A percentile compares a stretch with the other conserved stretches of the same genome.
Evolutionary conservation across 2,888 invertebrate species (phyloP).

Genomic region (Chironomus tentans): DNA sequence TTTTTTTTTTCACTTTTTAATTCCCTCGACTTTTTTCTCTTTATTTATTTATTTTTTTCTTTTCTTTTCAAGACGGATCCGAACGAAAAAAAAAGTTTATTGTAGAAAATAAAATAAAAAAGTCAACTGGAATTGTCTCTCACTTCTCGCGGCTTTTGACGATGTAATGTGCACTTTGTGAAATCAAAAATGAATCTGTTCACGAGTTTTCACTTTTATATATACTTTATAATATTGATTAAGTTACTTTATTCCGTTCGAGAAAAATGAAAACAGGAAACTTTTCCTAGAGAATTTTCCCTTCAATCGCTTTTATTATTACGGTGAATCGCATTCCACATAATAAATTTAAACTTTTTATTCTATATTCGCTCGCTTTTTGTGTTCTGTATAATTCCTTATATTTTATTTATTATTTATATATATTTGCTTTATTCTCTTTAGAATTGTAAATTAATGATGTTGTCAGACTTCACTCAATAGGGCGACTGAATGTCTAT

Average conservation of each 20-base stretch:
- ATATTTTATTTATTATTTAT: not conserved
- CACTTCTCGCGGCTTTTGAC: not conserved
- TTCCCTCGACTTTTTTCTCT: not conserved
- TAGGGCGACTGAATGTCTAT: conserved; percentile 57
- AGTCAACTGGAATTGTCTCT: not conserved
- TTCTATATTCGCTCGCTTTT: not conserved
- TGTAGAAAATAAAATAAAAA: not conserved
- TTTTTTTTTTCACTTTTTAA: not conserved
- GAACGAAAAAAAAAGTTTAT: not conserved
- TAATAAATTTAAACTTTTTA: not conserved
- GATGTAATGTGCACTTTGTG: conserved; percentile 2
- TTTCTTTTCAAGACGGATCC: not conserved
- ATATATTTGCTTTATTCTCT: not conserved
- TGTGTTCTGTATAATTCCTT: not conserved
- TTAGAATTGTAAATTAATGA: not conserved
- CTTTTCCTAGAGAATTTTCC: conserved; percentile 19
- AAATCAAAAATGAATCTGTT: conserved; percentile 8
- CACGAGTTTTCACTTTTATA: conserved; percentile 3
- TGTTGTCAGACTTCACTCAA: conserved; percentile 27
- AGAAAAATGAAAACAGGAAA: conserved; percentile 17
- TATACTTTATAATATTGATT: not conserved
- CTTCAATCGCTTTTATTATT: conserved; percentile 4
- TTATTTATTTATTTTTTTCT: not conserved
- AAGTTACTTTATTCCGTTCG: not conserved
- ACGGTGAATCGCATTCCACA: not conserved